Percentiles rank a stretch among this genome's conserved stretches.
These are phyloP conservation scores for Pseudomugil gertrudae DNA, from an alignment of 2,797 vertebrate genomes.

Conservation along the genomic window DNA sequence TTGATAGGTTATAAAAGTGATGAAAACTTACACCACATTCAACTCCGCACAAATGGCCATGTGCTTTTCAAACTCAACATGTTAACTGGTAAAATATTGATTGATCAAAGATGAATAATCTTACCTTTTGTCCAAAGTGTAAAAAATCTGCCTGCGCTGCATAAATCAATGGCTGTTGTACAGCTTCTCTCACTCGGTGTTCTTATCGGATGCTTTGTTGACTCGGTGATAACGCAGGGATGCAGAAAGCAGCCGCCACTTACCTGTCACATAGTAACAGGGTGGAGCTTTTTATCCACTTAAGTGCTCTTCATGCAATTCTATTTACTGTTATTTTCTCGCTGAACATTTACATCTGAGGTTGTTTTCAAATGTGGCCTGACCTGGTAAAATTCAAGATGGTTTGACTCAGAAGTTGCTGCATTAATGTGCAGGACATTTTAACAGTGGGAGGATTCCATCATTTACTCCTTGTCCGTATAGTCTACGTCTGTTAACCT, in stretches of 20 bases:
- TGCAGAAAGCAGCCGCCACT: conserved; percentile 62
- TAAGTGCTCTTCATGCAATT: background rate
- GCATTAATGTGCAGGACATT: background rate
- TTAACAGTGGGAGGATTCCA: background rate
- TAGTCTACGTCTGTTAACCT: background rate
- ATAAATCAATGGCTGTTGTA: conserved; percentile 68
- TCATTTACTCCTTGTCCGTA: background rate
- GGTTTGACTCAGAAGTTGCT: background rate
- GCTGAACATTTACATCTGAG: background rate
- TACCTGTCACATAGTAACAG: conserved; percentile 69
- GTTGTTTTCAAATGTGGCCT: background rate
- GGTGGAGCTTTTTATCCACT: conserved; percentile 47
- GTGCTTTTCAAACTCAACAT: background rate
- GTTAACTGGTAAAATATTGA: conserved; percentile 54
- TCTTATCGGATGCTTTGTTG: conserved; percentile 78
- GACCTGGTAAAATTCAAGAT: background rate
- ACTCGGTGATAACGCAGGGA: conserved; percentile 71
- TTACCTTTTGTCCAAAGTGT: conserved; percentile 68
- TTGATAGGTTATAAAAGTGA: background rate
- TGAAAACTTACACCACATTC: background rate
- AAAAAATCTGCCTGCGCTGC: conserved; percentile 24
- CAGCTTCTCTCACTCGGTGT: conserved; percentile 16
- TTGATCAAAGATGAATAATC: conserved; percentile 53
- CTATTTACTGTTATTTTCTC: conserved; percentile 13
- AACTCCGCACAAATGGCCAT: background rate